phyloP scores from a whole-genome alignment of 2,797 vertebrate genomes.

The Austrolebias charrua region DNA sequence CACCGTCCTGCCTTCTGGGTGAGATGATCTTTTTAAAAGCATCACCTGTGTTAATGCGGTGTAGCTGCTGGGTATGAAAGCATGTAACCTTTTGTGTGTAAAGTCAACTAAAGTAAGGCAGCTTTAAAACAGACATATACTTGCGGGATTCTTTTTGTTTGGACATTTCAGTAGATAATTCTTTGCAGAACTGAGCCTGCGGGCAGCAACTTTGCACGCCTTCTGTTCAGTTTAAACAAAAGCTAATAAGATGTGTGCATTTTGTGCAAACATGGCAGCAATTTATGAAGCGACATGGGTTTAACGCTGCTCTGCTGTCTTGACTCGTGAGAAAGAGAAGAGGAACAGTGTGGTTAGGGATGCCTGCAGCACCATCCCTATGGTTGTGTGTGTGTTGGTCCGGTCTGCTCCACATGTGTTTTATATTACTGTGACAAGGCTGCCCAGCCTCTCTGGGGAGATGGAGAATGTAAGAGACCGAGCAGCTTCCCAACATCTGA shows the following conservation, averaged over 20 bases:
- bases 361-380: conserved; percentile 35
- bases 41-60: too few relatives aligned
- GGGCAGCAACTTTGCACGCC: not conserved
- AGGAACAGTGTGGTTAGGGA: conserved; percentile 43
- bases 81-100: too few relatives aligned
- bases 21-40: conserved; percentile 37
- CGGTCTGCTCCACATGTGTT: conserved; percentile 81
- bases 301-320: conserved; percentile 49
- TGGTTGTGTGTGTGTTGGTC: conserved; percentile 39
- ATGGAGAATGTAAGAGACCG: conserved; percentile 78
- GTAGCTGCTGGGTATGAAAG: too few relatives aligned
- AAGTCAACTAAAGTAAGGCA: too few relatives aligned
- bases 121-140: not conserved
- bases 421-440: conserved; percentile 84
- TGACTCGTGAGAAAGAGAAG: conserved; percentile 56
- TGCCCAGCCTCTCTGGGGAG: conserved; percentile 77
- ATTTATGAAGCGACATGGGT: conserved; percentile 25
- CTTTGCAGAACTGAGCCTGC: not conserved
- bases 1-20: conserved; percentile 39
- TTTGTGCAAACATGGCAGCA: conserved; percentile 17
- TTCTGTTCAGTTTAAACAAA: conserved; percentile 16
- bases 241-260: conserved; percentile 12
- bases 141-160: not conserved
- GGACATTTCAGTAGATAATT: not conserved
- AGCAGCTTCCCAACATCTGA: conserved; percentile 84